A percentile compares a stretch with the other conserved stretches of the same genome.
These are phyloP conservation scores for Hydropsyche betteni DNA, from an alignment of 2,888 invertebrate genomes.

Conservation along the genomic window DNA sequence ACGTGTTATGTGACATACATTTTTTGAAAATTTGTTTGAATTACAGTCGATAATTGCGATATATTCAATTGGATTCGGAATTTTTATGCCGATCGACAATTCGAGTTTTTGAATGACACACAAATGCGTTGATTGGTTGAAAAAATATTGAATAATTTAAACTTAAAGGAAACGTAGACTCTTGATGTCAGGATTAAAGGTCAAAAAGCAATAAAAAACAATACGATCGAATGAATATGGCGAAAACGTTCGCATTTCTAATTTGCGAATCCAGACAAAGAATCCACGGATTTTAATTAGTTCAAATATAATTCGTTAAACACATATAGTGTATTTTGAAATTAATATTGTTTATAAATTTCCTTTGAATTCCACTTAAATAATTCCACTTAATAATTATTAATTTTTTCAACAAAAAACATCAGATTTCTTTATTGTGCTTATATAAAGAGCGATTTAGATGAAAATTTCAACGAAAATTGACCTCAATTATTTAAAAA, in stretches of 20 bases:
- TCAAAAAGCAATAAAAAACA: conserved; percentile 27
- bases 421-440: no score
- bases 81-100: background rate
- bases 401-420: no score
- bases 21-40: background rate
- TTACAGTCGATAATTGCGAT: background rate
- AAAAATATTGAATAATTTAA: conserved; percentile 1
- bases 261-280: background rate
- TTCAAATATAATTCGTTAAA: background rate
- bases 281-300: background rate
- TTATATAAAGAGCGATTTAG: no score
- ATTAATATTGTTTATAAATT: no score
- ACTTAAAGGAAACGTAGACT: background rate
- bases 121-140: background rate
- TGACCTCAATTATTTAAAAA: no score
- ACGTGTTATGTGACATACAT: background rate
- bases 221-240: background rate
- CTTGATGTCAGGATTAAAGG: conserved; percentile 7
- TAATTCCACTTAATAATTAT: no score
- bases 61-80: background rate
- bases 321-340: no score
- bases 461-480: no score
- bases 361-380: no score
- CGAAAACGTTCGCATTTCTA: no score
- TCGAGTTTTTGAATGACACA: background rate